These are phyloP conservation scores for Melanaphis sacchari DNA, from an alignment of 1,140 invertebrate genomes.

Conservation along the genomic window DNA sequence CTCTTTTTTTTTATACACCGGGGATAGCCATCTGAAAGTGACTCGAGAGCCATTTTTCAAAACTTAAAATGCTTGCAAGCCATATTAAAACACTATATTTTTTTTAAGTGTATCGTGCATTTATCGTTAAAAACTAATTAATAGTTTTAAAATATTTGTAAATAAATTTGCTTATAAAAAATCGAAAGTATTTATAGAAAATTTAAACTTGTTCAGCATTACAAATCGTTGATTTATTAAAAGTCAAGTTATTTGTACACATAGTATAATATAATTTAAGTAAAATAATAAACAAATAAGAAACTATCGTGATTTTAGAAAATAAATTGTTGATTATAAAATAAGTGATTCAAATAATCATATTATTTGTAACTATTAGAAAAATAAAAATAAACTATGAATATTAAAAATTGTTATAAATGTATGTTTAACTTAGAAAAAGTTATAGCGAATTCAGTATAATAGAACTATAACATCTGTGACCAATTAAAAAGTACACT, in stretches of 20 bases:
- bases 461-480: neutral
- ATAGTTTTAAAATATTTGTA: neutral
- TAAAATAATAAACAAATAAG: no score
- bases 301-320: neutral
- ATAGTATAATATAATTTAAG: no score
- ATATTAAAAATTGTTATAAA: no score
- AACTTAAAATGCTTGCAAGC: neutral
- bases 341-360: neutral
- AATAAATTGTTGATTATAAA: neutral
- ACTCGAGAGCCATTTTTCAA: neutral
- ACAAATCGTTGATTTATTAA: neutral
- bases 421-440: no score
- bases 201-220: neutral
- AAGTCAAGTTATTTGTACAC: neutral
- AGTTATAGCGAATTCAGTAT: no score
- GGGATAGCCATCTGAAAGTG: neutral
- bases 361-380: neutral
- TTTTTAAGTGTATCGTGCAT: neutral
- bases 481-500: neutral
- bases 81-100: slow-evolving; percentile 11
- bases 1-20: neutral
- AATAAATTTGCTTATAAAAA: neutral
- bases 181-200: neutral
- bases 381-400: no score
- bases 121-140: slow-evolving; percentile 9